Base-by-base conservation (phyloP, 30 jellyfish, hydroid and myxozoan genomes). In the Clytia hemisphaerica region DNA sequence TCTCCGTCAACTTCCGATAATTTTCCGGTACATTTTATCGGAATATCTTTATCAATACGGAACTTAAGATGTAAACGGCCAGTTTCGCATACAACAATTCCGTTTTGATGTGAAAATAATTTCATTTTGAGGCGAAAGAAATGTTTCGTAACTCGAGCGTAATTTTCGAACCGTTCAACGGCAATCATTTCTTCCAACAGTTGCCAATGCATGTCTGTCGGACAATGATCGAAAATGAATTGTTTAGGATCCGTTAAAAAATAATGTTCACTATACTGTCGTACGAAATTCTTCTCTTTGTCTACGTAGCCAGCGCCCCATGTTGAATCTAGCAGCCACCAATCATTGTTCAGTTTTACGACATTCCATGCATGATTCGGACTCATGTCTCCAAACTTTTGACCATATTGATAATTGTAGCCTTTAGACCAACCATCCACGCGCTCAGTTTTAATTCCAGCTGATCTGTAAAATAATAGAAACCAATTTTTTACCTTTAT, bases 261-360 rank as follows among this genome's bases (percentile, higher is more conserved):
- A 61, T 58, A 83, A 70, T 83, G 95, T 44, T 83, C 95, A 24
- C 48, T 83, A 78, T 83, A 83, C 34, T 75, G 44, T 80, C 77
- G 53, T 16, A 58, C 71, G 45, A 83, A 83, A 6, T 78, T 47
- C 78, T 53, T 83, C 75, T 83, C 78, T 27, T 26, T 50, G 24
- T 78, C 67, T 0, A 76, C 80, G 38, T 83, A 83, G 16, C 95
- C 95, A 10, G 95, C 85, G 50, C 87, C 92, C 95, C 95, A 83
- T 1, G 92, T 77, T 38, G 75, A 61, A 61, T 83, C 95, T 49
- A 72, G 51, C 54, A 83, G 82, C 95, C 95, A 83, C 95, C 95
- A 83, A 6, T 35, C 72, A 40, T 75, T 77, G 22, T 61, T 45
- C 27, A 83, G 49, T 18, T 70, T 58, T 27, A 83, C 90, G 4